phyloP scores from a whole-genome alignment of 2,888 invertebrate species.

The Ormyrus labotus region DNA sequence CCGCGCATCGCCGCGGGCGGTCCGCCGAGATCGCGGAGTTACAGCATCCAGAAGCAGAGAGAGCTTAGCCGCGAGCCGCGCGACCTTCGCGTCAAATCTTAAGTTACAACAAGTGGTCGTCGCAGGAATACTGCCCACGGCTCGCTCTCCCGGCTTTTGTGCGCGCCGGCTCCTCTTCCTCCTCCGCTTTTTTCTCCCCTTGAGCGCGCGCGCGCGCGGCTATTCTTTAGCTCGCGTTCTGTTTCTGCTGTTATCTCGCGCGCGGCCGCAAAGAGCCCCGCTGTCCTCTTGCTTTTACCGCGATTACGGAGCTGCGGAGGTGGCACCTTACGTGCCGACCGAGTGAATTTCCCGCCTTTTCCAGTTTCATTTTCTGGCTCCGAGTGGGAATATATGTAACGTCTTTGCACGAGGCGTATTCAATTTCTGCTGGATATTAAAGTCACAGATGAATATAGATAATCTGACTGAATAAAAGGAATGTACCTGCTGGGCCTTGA shows the following conservation, averaged over 20 bases:
- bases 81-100: conserved; percentile 67
- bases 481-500: too few species aligned
- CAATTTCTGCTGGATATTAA: too few species aligned
- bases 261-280: not conserved
- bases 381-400: too few species aligned
- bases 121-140: conserved; percentile 47
- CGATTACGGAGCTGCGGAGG: conserved; percentile 1
- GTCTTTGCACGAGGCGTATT: too few species aligned
- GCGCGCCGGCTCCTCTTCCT: not conserved
- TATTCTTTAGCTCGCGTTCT: not conserved
- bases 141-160: not conserved
- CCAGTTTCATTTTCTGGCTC: too few species aligned
- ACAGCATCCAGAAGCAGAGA: not conserved
- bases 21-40: conserved; percentile 13
- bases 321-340: too few species aligned
- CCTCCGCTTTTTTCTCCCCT: conserved; percentile 58
- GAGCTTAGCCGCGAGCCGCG: conserved; percentile 4
- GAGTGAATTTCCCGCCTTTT: too few species aligned
- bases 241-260: not conserved
- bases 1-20: not conserved
- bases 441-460: too few species aligned
- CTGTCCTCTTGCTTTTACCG: conserved; percentile 10
- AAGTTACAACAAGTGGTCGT: conserved; percentile 68
- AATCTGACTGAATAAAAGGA: too few species aligned
- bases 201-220: too few species aligned